Percentiles rank a stretch among this genome's conserved stretches.
These are phyloP conservation scores for Perccottus glenii DNA, from an alignment of 2,113 vertebrate genomes.

Conservation along the genomic window DNA sequence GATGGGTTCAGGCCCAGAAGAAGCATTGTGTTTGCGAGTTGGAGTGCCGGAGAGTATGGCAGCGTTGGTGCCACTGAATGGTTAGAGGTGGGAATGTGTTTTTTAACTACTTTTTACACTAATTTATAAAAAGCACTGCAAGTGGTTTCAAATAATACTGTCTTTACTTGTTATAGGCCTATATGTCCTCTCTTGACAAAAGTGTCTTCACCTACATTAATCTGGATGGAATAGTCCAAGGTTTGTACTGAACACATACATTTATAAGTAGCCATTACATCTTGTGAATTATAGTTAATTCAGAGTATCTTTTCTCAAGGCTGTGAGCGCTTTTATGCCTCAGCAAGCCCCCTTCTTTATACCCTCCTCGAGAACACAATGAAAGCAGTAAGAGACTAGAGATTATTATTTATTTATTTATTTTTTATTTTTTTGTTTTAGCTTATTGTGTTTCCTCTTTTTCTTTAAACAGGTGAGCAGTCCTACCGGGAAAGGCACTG, in stretches of 20 bases:
- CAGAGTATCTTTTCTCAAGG: constrained; percentile 36
- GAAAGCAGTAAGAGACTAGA: constrained; percentile 72
- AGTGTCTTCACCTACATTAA: constrained; percentile 88
- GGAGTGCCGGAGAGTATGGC: constrained; percentile 91
- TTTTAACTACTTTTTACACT: no score
- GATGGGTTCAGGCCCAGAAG: constrained; percentile 86
- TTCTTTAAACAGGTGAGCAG: constrained; percentile 76
- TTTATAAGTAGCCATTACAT: background rate
- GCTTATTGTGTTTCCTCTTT: background rate
- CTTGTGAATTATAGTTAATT: background rate
- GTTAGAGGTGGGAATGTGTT: constrained; percentile 84
- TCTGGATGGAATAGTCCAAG: constrained; percentile 87
- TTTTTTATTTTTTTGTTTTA: background rate
- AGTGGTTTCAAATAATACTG: background rate
- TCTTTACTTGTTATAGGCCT: constrained; percentile 75
- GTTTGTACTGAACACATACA: constrained; percentile 67
- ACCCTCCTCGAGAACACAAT: constrained; percentile 78
- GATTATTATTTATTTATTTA: accelerated
- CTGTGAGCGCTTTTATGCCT: constrained; percentile 80
- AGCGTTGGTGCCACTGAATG: constrained; percentile 92
- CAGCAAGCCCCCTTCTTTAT: constrained; percentile 87
- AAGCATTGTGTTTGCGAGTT: constrained; percentile 94
- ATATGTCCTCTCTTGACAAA: constrained; percentile 81
- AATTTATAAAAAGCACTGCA: no score
- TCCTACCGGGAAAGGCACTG: constrained; percentile 31